A percentile compares a stretch with the other conserved stretches of the same genome.
Conservation (phyloP, 2,888 invertebrate genomes). For the Cheilosia vernalis region DNA sequence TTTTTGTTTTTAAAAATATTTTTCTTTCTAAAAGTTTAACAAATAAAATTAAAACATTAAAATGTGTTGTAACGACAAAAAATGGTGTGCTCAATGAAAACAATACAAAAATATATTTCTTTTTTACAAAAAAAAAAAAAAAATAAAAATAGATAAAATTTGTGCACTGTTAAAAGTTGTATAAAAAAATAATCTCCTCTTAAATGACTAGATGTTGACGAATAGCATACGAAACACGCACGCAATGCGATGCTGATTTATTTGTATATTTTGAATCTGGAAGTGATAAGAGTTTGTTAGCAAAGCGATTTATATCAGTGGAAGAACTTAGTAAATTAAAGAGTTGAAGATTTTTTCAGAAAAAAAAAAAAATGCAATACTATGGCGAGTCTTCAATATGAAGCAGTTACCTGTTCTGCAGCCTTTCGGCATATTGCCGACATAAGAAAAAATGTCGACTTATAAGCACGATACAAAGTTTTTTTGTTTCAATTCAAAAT, state of each 20-base stretch:
- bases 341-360: too few relatives aligned
- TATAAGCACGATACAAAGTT: too few relatives aligned
- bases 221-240: conserved; percentile 52
- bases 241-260: conserved; percentile 50
- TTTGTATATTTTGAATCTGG: conserved; percentile 64
- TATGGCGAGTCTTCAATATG: too few relatives aligned
- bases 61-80: conserved; percentile 27
- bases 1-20: conserved; percentile 22
- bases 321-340: too few relatives aligned
- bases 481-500: too few relatives aligned
- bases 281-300: background rate
- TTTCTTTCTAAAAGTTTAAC: conserved; percentile 3
- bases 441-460: too few relatives aligned
- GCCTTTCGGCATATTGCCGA: too few relatives aligned
- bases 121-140: conserved; percentile 36
- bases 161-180: conserved; percentile 59
- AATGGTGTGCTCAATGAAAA: conserved; percentile 35
- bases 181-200: conserved; percentile 75
- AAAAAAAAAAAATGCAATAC: too few relatives aligned
- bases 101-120: too few relatives aligned
- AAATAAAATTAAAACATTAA: conserved; percentile 22
- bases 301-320: background rate
- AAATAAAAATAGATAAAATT: background rate
- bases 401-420: too few relatives aligned
- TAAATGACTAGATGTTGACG: conserved; percentile 75